phyloP scores from a whole-genome alignment of 2,797 vertebrate species.

The Toxotes lorentzi region DNA sequence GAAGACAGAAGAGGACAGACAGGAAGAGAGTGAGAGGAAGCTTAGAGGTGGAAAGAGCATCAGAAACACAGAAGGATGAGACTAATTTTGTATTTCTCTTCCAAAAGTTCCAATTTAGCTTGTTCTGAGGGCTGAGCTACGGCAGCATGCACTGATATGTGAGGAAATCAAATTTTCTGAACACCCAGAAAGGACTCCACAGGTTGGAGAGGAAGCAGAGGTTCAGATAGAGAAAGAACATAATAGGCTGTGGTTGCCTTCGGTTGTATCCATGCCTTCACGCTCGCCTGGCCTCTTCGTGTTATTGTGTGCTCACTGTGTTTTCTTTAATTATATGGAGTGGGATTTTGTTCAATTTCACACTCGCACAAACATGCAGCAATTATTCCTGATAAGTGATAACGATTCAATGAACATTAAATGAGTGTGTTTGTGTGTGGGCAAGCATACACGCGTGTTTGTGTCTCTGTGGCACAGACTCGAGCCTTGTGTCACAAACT shows the following conservation, averaged over 20 bases:
- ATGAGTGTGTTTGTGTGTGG: constrained; percentile 58
- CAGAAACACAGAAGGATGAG: constrained; percentile 43
- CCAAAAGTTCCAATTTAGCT: constrained; percentile 22
- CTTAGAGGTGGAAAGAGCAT: constrained; percentile 45
- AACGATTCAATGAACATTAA: constrained; percentile 77
- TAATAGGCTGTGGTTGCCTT: constrained; percentile 57
- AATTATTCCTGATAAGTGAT: constrained; percentile 84
- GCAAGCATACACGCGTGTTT: constrained; percentile 40
- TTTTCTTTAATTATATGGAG: constrained; percentile 82
- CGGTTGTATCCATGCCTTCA: constrained; percentile 64
- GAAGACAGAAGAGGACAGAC: constrained; percentile 55
- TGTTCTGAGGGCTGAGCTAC: constrained; percentile 36
- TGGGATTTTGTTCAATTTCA: constrained; percentile 84
- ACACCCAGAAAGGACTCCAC: constrained; percentile 37
- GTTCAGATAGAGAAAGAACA: constrained; percentile 55
- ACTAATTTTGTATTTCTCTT: constrained; percentile 40
- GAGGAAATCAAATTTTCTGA: constrained; percentile 51
- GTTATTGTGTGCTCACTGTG: constrained; percentile 74
- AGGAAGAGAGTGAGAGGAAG: constrained; percentile 36
- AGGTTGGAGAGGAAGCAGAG: constrained; percentile 56
- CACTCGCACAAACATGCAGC: constrained; percentile 80
- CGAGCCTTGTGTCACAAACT: constrained; percentile 52
- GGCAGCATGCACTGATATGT: constrained; percentile 36
- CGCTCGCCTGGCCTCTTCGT: constrained; percentile 62
- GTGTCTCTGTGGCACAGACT: constrained; percentile 39